Evolutionary conservation across 2,888 invertebrate genomes (phyloP).

Genomic region (Amphipyra tragopoginis): DNA sequence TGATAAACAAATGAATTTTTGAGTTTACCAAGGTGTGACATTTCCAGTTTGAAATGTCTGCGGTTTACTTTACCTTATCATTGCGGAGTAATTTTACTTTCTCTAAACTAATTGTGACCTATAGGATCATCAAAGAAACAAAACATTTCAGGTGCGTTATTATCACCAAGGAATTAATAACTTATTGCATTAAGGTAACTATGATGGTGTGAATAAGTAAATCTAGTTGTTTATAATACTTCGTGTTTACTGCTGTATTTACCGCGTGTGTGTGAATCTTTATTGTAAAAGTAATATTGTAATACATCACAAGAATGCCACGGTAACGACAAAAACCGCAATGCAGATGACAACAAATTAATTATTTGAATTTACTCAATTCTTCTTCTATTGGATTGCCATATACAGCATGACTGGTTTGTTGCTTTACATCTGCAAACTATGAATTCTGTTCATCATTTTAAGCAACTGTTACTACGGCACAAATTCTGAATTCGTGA

Average conservation of each 20-base stretch:
- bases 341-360: too few species aligned
- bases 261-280: too few species aligned
- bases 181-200: too few species aligned
- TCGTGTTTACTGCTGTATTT: neutral
- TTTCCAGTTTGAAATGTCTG: slow-evolving; percentile 7
- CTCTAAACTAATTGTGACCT: neutral
- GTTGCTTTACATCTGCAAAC: too few species aligned
- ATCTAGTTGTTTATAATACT: neutral
- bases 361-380: too few species aligned
- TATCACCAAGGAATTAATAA: neutral
- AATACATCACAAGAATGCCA: slow-evolving; percentile 11
- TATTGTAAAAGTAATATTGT: neutral
- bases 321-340: neutral
- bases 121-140: neutral
- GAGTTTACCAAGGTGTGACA: neutral
- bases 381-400: too few species aligned
- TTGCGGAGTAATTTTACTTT: neutral
- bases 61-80: slow-evolving; percentile 12
- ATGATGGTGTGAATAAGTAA: too few species aligned
- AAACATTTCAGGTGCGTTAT: neutral
- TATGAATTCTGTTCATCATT: too few species aligned
- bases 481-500: too few species aligned
- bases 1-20: slow-evolving; percentile 6
- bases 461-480: too few species aligned
- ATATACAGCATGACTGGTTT: too few species aligned